Conservation (phyloP, 2,113 vertebrate species). For the Aplodontia rufa region DNA sequence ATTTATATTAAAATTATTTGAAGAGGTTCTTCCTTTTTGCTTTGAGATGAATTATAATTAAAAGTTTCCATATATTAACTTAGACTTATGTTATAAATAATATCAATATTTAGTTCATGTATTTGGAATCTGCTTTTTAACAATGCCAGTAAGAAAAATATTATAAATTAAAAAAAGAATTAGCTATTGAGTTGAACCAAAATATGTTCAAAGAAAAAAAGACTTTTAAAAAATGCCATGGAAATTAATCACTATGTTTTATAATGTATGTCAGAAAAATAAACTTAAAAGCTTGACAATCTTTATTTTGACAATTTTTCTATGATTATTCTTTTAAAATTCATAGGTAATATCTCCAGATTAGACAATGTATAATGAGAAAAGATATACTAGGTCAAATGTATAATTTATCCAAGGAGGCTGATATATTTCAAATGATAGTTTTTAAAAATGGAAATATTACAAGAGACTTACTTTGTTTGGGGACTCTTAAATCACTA, state of each 20-base stretch:
- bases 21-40: neutral
- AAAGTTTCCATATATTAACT: neutral
- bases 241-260: neutral
- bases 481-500: neutral
- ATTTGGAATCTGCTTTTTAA: neutral
- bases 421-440: constrained; percentile 20
- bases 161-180: neutral
- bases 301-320: neutral
- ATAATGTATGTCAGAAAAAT: neutral
- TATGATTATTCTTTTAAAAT: constrained; percentile 8
- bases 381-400: neutral
- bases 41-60: neutral
- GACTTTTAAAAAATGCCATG: neutral
- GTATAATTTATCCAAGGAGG: neutral
- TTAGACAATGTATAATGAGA: neutral
- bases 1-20: neutral
- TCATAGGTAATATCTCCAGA: neutral
- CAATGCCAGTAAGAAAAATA: neutral
- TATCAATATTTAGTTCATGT: neutral
- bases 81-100: neutral
- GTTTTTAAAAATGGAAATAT: neutral
- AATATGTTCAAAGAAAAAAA: constrained; percentile 17
- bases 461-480: neutral
- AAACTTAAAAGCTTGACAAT: neutral
- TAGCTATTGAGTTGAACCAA: neutral